Conservation (phyloP, 2,797 vertebrate genomes). For the Diglossa cyanea region DNA sequence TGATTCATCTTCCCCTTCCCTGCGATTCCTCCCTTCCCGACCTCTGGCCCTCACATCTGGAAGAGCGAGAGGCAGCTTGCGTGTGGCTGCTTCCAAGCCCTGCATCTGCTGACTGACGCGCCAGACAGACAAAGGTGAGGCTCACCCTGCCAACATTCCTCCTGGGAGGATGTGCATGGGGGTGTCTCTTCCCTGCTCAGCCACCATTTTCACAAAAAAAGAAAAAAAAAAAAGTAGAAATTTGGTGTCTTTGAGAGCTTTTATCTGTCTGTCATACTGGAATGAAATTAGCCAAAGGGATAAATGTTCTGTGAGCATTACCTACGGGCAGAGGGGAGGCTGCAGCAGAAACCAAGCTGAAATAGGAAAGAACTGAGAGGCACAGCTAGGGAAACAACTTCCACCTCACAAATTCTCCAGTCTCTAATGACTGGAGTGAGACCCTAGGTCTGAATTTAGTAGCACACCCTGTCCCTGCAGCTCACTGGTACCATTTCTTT, state of each 20-base stretch:
- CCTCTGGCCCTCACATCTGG: constrained; percentile 66
- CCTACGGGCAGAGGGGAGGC: constrained; percentile 10
- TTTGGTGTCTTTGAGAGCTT: neutral
- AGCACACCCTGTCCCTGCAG: neutral
- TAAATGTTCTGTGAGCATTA: constrained; percentile 13
- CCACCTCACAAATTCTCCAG: neutral
- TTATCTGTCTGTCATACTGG: constrained; percentile 12
- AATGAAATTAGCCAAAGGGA: constrained; percentile 36
- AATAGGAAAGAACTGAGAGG: constrained; percentile 10
- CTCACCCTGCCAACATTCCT: neutral
- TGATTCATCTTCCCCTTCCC: constrained; percentile 70
- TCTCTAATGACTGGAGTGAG: fast-evolving
- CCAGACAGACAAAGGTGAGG: constrained; percentile 43
- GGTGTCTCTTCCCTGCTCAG: neutral
- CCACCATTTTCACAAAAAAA: neutral
- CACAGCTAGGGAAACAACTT: constrained; percentile 7
- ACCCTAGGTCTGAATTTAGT: neutral
- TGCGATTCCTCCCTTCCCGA: constrained; percentile 45
- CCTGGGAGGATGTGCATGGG: neutral
- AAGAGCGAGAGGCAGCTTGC: constrained; percentile 38
- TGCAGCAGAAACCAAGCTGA: constrained; percentile 4
- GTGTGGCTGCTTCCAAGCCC: constrained; percentile 39
- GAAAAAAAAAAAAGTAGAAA: neutral
- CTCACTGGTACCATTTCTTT: neutral
- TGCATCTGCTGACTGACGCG: neutral